These are phyloP conservation scores for Cosmia trapezina DNA, from an alignment of 2,888 invertebrate species.

Conservation along the genomic window DNA sequence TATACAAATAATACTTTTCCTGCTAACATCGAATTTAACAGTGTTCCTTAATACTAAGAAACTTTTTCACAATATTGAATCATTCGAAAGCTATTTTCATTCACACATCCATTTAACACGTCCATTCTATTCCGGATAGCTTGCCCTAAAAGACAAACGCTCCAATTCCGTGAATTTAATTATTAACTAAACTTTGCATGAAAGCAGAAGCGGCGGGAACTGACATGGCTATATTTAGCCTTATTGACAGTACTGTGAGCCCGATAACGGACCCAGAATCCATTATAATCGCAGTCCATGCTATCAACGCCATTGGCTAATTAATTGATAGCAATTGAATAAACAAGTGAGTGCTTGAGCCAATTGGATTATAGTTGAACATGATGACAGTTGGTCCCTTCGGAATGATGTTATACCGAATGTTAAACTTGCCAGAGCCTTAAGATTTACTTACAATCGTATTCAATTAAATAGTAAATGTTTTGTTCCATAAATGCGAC, in stretches of 20 bases:
- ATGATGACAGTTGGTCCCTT: conserved; percentile 42
- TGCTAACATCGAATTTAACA: not conserved
- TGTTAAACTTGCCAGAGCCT: conserved; percentile 29
- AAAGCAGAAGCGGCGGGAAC: conserved; percentile 2
- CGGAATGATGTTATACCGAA: conserved; percentile 53
- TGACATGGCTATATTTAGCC: conserved; percentile 47
- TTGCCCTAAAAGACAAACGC: conserved; percentile 33
- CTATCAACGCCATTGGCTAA: conserved; percentile 54
- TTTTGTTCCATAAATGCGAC: conserved; percentile 24
- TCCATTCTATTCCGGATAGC: conserved; percentile 29
- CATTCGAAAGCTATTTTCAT: not conserved
- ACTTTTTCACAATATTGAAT: not conserved
- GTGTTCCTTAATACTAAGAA: not conserved
- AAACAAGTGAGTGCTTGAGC: conserved; percentile 46
- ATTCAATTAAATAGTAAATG: conserved; percentile 38
- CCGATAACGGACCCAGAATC: conserved; percentile 51
- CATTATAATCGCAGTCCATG: conserved; percentile 52
- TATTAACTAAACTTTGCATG: conserved; percentile 41
- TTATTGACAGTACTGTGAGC: conserved; percentile 43
- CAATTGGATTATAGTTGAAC: conserved; percentile 52
- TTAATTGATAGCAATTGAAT: conserved; percentile 65
- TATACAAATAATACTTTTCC: not conserved
- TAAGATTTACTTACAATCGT: conserved; percentile 46
- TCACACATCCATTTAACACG: conserved; percentile 14
- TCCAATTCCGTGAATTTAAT: conserved; percentile 32